Base-by-base conservation (phyloP, 1,140 invertebrate genomes). In the Phthorimaea operculella region DNA sequence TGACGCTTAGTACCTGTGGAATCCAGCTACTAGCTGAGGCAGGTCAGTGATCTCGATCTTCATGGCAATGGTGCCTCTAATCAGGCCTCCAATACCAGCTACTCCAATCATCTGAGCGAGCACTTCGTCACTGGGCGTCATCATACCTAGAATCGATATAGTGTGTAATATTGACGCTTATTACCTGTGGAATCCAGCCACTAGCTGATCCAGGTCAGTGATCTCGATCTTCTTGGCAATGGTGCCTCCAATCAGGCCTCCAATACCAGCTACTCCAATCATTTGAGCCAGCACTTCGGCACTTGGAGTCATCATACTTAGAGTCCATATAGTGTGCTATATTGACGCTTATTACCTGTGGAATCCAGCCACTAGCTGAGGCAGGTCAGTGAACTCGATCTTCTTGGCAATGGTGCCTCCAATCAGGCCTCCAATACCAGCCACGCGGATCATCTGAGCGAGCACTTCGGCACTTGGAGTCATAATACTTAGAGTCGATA, bases 321-420 rank as follows among this genome's bases (percentile, higher is more conserved):
- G n/a, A n/a, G n/a, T n/a, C n/a, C n/a, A n/a, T n/a, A n/a, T n/a
- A n/a, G n/a, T n/a, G n/a, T n/a, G 89, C 92, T 55, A 95, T 90
- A 57, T 93, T 94, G 34, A 92, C 90, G 48, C 90, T 81, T 1
- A 95, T n/a, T 66, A 91, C 87, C 92, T 94, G 86, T 97, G 95
- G 82, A 96, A n/a, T n/a, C 91, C 92, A 59, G 95, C 95, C n/a
- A 97, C 95, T 48, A 97, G 88, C 87, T 97, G 95, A 16, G 94
- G 95, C 49, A 96, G 83, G 77, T 96, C 94, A 5, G 94, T 95
- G 50, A 97, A 96, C 82, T 96, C 90, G 63, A 96, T 92, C 65
- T 89, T 90, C 79, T 94, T 94, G 18, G 93, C 94, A 65, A 94
- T 93, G 8, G 87, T 68, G 10, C 91, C 85, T 5, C 92, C 92